phyloP scores from a whole-genome alignment of 2,888 invertebrate genomes.

The Archips crataeganus region DNA sequence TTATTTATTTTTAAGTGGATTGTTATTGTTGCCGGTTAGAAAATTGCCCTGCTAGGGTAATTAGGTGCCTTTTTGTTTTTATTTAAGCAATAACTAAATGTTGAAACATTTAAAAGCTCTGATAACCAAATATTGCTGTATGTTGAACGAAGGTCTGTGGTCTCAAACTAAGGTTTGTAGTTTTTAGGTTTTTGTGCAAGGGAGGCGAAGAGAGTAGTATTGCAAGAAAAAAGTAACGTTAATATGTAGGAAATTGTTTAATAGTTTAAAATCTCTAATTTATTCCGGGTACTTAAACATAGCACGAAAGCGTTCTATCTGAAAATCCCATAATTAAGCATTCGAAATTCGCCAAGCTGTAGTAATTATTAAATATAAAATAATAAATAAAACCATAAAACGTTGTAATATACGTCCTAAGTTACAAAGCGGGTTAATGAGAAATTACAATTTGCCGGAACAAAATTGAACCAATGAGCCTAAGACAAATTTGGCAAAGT shows the following conservation, averaged over 20 bases:
- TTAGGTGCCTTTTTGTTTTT: background rate
- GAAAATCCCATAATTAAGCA: too few relatives aligned
- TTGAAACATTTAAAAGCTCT: background rate
- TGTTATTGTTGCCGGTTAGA: slow-evolving; percentile 8
- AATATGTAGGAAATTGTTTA: too few relatives aligned
- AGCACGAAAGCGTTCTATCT: too few relatives aligned
- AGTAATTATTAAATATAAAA: background rate
- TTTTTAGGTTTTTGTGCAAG: background rate
- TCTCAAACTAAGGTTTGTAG: background rate
- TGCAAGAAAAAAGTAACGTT: too few relatives aligned
- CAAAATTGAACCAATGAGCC: slow-evolving; percentile 30
- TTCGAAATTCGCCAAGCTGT: background rate
- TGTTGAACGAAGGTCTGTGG: too few relatives aligned
- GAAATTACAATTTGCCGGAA: slow-evolving; percentile 10
- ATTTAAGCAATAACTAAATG: background rate
- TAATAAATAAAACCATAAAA: background rate
- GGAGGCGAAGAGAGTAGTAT: too few relatives aligned
- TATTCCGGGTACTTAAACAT: too few relatives aligned
- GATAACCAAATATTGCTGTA: background rate
- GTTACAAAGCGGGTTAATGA: slow-evolving; percentile 2
- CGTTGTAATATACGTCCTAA: background rate
- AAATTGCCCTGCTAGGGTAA: background rate
- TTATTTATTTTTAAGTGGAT: slow-evolving; percentile 21
- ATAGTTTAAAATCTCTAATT: too few relatives aligned
- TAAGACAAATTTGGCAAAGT: slow-evolving; percentile 33